Conservation (phyloP, 2,113 vertebrate species). For the Puntigrus tetrazona region DNA sequence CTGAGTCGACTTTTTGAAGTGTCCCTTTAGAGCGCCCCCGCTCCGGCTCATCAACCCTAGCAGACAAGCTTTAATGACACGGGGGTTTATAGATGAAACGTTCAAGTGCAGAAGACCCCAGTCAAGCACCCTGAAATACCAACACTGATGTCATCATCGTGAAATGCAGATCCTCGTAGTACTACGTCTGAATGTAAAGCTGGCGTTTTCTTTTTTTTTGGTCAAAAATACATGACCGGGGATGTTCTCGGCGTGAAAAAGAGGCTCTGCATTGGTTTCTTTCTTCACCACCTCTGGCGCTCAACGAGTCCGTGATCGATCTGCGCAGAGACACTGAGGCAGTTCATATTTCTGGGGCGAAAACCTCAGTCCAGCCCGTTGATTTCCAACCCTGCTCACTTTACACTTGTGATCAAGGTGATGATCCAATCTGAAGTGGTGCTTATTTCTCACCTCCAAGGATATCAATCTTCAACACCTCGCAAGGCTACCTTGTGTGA, state of each 20-base stretch:
- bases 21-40: constrained; percentile 41
- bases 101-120: constrained; percentile 1
- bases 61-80: constrained; percentile 50
- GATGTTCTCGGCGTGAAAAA: background rate
- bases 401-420: constrained; percentile 22
- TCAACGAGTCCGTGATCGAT: background rate
- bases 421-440: background rate
- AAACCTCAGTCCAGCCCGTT: constrained; percentile 2
- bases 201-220: background rate
- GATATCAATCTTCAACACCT: background rate
- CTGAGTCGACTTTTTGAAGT: constrained; percentile 57
- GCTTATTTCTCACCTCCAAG: background rate
- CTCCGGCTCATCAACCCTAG: constrained; percentile 46
- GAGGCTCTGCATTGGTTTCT: background rate
- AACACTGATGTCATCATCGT: background rate
- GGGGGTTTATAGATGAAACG: constrained; percentile 44
- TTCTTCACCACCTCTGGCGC: background rate
- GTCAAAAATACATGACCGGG: background rate
- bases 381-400: background rate
- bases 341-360: background rate
- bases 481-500: background rate
- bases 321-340: background rate
- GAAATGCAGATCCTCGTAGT: background rate
- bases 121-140: background rate
- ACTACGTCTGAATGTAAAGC: background rate